Percentiles rank a stretch among this genome's conserved stretches.
Conservation (phyloP, 2,113 vertebrate genomes). For the Grammomys dolichurus region DNA sequence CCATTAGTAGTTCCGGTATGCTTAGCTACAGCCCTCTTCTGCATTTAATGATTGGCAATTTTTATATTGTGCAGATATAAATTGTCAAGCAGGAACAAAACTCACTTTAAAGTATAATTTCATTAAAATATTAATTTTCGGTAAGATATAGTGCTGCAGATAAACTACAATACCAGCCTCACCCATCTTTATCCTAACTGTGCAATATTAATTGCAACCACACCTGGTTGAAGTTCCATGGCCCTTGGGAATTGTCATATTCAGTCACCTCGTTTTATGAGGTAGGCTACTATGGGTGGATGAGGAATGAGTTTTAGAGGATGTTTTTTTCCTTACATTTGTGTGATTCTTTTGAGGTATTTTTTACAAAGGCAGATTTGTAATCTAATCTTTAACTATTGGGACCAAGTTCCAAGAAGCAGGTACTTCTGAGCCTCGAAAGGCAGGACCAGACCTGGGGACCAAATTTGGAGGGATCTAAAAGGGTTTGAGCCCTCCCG, state of each 20-base stretch:
- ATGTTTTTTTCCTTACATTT: neutral
- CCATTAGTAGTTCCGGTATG: conserved; percentile 66
- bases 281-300: neutral
- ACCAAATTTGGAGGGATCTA: neutral
- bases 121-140: conserved; percentile 55
- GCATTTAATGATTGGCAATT: conserved; percentile 72
- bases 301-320: neutral
- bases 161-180: neutral
- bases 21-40: conserved; percentile 48
- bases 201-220: neutral
- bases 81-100: conserved; percentile 69
- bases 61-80: conserved; percentile 70
- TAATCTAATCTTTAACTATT: neutral
- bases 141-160: neutral
- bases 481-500: neutral
- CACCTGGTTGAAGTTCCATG: neutral
- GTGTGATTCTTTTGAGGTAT: neutral
- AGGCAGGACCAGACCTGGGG: neutral
- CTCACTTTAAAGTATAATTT: conserved; percentile 47
- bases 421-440: neutral
- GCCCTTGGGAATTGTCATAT: neutral
- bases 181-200: neutral
- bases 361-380: neutral
- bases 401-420: rapidly evolving
- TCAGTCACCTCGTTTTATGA: neutral